Evolutionary conservation across 53 echinoderm and acorn worm genomes (phyloP).

Genomic region (Holothuria leucospilota): DNA sequence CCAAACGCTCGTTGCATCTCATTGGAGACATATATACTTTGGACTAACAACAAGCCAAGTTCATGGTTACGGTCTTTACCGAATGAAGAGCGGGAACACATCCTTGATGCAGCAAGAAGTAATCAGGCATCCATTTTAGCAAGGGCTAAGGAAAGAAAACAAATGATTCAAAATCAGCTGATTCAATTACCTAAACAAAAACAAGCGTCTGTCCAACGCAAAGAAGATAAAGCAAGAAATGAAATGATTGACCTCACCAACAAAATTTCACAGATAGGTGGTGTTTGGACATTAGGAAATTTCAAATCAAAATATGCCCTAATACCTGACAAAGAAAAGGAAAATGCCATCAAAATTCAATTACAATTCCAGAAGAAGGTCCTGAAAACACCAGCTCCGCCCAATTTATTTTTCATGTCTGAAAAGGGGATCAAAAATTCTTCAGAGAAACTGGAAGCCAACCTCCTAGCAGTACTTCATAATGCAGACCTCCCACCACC

Average conservation of each 20-base stretch:
- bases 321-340: conserved; percentile 14
- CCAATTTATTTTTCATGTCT: too few relatives aligned
- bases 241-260: conserved; percentile 43
- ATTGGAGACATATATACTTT: conserved; percentile 62
- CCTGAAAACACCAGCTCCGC: neutral
- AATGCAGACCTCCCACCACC: too few relatives aligned
- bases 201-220: neutral
- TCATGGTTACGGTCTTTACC: conserved; percentile 53
- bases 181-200: neutral
- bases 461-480: too few relatives aligned
- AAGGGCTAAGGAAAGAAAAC: conserved; percentile 32
- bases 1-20: conserved; percentile 51
- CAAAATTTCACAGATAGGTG: conserved; percentile 36
- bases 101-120: conserved; percentile 31
- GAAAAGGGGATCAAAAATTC: too few relatives aligned
- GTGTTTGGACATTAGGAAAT: conserved; percentile 48
- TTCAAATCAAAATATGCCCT: neutral
- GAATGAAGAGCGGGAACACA: neutral
- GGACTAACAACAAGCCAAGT: conserved; percentile 67
- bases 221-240: conserved; percentile 36
- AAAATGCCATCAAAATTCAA: conserved; percentile 25
- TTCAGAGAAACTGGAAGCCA: too few relatives aligned
- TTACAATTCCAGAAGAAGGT: conserved; percentile 13
- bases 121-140: neutral
- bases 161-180: conserved; percentile 30